phyloP scores from a whole-genome alignment of 2,797 vertebrate genomes.

The Odontamblyopus lacepedii region DNA sequence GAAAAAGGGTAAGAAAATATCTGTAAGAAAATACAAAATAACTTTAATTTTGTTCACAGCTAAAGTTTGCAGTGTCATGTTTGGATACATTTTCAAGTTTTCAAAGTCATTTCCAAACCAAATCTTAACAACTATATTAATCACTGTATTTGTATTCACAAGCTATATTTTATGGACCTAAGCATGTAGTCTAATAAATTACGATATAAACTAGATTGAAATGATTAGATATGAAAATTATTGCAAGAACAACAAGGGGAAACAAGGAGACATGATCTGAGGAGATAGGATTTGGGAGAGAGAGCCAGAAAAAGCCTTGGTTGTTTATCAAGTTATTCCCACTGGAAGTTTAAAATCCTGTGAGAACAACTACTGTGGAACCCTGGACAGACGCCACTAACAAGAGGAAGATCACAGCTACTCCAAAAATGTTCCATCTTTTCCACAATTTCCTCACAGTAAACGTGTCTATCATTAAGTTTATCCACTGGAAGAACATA shows the following conservation, averaged over 20 bases:
- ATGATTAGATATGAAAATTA: background rate
- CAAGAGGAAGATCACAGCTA: constrained; percentile 18
- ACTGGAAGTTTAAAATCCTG: constrained; percentile 51
- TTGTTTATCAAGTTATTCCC: constrained; percentile 66
- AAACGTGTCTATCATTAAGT: background rate
- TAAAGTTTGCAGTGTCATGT: too few species aligned
- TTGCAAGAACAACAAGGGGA: background rate
- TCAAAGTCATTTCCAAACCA: too few species aligned
- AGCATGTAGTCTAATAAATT: background rate
- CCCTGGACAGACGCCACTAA: constrained; percentile 55
- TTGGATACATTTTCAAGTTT: too few species aligned
- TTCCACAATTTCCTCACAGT: background rate
- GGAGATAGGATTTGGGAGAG: constrained; percentile 6
- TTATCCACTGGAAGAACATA: background rate
- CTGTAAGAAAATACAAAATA: background rate
- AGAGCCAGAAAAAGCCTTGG: constrained; percentile 57
- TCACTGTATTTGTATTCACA: too few species aligned
- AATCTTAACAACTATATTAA: too few species aligned
- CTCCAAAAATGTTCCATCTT: constrained; percentile 7
- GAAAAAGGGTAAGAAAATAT: background rate
- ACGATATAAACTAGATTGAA: background rate
- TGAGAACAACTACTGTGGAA: constrained; percentile 77
- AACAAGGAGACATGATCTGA: too few species aligned
- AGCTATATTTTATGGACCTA: background rate
- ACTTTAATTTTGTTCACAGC: too few species aligned